Evolutionary conservation across 2,888 invertebrate genomes (phyloP), one percentile per base, ranked within the genome.

Genomic region (Pinctada fucata): DNA sequence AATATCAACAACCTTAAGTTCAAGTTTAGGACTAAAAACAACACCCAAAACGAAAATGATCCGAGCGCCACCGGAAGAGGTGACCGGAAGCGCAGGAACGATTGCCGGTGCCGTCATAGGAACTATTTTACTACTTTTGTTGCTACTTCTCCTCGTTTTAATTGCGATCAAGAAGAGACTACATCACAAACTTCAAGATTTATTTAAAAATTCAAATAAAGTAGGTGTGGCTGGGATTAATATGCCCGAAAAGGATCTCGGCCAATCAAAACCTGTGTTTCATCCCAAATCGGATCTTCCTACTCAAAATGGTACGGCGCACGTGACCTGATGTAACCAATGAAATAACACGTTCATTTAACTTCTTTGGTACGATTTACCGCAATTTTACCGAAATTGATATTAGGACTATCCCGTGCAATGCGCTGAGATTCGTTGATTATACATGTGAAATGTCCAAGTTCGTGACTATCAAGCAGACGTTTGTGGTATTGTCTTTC

Each of bases 201-300:
- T 58, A 13, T 58, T 58, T 58, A 10, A 58, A 10, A 10, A 6
- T 58, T 10, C 6, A 58, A 58, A 58, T 58, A 6, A 10, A 6
- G 8, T 10, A 6, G 8, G 13, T 6, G 58, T 6, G 6, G 58
- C 58, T 16, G 13, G 8, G 58, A 66, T 66, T 31, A 66, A 31
- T 8, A 66, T 66, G 66, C 66, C 66, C 6, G 66, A 66, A 66
- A 13, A 66, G 31, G 66, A 66, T 66, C 48, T 75, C 5, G 75
- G 75, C 16, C 68, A 66, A 48, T 48, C 75, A 50, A 75, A 69
- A 48, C 49, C 75, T 13, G 69, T 75, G 45, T 75, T 75, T 58
- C 13, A n/a, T 16, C 6, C 31, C 10, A 8, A 13, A 8, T 6
- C 6, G 10, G 66, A 8, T 6, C 8, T 66, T 93, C 97, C 58